These are phyloP conservation scores for Endotricha flammealis DNA, from an alignment of 2,888 invertebrate species.

Conservation along the genomic window DNA sequence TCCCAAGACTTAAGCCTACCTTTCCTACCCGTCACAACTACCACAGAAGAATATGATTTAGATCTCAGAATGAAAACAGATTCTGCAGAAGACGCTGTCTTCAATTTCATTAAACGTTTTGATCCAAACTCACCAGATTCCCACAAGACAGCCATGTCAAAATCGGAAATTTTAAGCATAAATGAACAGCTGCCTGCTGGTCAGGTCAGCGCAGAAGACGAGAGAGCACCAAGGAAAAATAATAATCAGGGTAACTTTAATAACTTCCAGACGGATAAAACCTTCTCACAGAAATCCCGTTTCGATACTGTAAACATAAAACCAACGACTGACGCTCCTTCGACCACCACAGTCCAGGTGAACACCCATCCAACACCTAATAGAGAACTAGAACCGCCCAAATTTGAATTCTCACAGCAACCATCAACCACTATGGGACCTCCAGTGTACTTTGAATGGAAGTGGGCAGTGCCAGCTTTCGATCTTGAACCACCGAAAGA, in stretches of 20 bases:
- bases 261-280: constrained; percentile 40
- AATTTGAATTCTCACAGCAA: constrained; percentile 53
- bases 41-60: constrained; percentile 36
- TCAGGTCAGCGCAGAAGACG: constrained; percentile 60
- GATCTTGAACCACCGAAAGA: constrained; percentile 76
- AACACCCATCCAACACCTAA: constrained; percentile 33
- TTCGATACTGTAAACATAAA: constrained; percentile 53
- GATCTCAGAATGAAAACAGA: constrained; percentile 33
- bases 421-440: constrained; percentile 78
- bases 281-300: constrained; percentile 33
- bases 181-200: constrained; percentile 59
- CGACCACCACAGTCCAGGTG: constrained; percentile 11
- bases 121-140: constrained; percentile 62
- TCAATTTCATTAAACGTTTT: constrained; percentile 67
- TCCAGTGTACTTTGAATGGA: constrained; percentile 81
- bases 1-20: constrained; percentile 47
- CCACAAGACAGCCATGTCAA: constrained; percentile 57
- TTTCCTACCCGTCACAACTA: constrained; percentile 28
- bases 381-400: constrained; percentile 74
- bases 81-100: constrained; percentile 43
- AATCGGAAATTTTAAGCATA: constrained; percentile 55
- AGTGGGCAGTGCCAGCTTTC: constrained; percentile 81
- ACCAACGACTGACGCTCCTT: constrained; percentile 20
- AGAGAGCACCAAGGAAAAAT: constrained; percentile 47
- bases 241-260: constrained; percentile 51